Base-by-base conservation (phyloP, 2,888 invertebrate genomes). In the Argynnis bischoffii region DNA sequence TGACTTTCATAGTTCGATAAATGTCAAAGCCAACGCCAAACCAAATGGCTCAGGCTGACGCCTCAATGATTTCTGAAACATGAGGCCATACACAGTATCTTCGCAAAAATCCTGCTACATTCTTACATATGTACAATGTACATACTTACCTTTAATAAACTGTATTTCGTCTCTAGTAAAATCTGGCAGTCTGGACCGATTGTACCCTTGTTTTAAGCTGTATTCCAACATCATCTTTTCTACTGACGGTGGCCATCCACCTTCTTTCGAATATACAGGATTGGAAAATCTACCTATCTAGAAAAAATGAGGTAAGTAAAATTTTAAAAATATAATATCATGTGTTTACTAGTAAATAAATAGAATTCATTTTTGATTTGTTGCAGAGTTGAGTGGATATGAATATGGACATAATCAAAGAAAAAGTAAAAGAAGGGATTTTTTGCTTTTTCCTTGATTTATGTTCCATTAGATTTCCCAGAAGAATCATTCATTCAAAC, bases 201-300 rank as follows among this genome's bases (percentile, higher is more conserved):
- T 46, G 46, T 77, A 80, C 1, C 84, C 83, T 69, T 79, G 71
- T 6, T 69, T 74, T 16, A 47, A 71, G 53, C 82, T 81, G 48
- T 78, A 78, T 6, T 81, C 76, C 0, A 70, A 73, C 18, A 86
- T 66, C 4, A 75, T 0, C 41, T 73, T 71, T 66, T 83, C 81
- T 0, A 87, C 55, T 0, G 72, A 66, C 2, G 78, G 75, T 0
- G 85, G 86, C 84, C 84, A 87, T 1, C 84, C 87, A 0, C 87
- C 87, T 26, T 75, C 72, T 48, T 81, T 75, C 0, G 85, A 82
- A 70, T 75, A 85, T 3, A 87, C 79, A 0, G 87, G 74, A 51
- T 87, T 78, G 0, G 77, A 71, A 59, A 79, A 84, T 3, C 82
- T 76, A 0, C 84, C 86, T 6, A 70, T 73, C 85, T 85, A 55